Evolutionary conservation across 2,888 invertebrate species (phyloP), one percentile per base, ranked within the genome.

Genomic region (Mesorhabditis spiculigera): DNA sequence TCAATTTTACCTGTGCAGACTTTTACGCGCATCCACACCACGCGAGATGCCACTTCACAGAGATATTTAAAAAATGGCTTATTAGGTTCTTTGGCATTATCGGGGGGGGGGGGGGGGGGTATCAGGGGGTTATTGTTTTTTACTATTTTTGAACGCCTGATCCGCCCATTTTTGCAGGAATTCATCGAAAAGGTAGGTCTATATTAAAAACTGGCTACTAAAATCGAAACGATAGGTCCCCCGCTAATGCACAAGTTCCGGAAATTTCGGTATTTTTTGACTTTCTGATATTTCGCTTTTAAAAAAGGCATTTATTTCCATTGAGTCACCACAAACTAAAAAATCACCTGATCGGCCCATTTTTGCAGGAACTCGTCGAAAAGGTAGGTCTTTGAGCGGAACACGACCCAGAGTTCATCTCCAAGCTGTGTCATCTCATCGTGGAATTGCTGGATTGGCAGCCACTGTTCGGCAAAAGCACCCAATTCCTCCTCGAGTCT

Each of bases 141-240:
- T 28, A 28, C 28, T 28, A 28, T 28, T 28, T 28, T 28, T 28
- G 28, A 28, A 28, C 28, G 28, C 83, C 78, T 89, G 90, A 69
- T 89, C 89, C 81, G 89, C 88, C 95, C 95, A 95, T 75, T 90
- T 90, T 13, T 89, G 87, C 5, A 93, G 88, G 81, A 93, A 93
- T 85, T 94, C 93, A 80, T 93, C 93, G 73, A 95, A 90, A 67
- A 91, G 87, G 85, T 93, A 93, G 0, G 92, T 90, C 85, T 93
- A 92, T n/a, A n/a, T n/a, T n/a, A n/a, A n/a, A n/a, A n/a, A n/a
- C n/a, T n/a, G n/a, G n/a, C n/a, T n/a, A n/a, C n/a, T n/a, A n/a
- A n/a, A n/a, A n/a, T n/a, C n/a, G n/a, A n/a, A n/a, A n/a, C n/a
- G n/a, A n/a, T n/a, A n/a, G n/a, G n/a, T n/a, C n/a, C n/a, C n/a